Base-by-base conservation (phyloP, 1,140 invertebrate genomes). In the Orchestia grillus region DNA sequence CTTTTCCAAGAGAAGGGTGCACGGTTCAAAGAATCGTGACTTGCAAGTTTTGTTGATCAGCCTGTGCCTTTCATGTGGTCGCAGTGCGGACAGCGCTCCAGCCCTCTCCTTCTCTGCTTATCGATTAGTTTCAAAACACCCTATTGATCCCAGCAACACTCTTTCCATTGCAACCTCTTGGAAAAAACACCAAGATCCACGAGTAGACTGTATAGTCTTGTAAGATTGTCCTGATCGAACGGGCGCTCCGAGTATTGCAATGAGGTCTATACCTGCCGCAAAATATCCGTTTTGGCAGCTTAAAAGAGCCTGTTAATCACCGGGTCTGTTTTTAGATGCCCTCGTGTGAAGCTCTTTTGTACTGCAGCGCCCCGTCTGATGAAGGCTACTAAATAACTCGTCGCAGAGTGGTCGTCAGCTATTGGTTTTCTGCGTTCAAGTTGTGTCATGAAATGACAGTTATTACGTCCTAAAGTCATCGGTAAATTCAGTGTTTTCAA, bases 1-100 rank as follows among this genome's bases (percentile, higher is more conserved):
- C 62, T 77, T 77, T 77, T 77, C 62, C 62, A 77, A 77, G 62
- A 77, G 62, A 77, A 77, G 62, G 62, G 28, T 77, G 62, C 62
- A 77, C 62, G 62, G 62, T 77, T 77, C 62, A 77, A 77, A 77
- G 62, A 77, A 77, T 77, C 62, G 62, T 77, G 62, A 77, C 62
- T 77, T 77, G 62, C 62, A 77, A 77, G 62, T 77, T 77, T 77
- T 77, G 62, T 77, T 77, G 62, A 77, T 77, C 62, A 77, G 62
- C 62, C 62, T 23, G 62, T 77, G 62, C 62, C 62, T 77, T 77
- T 77, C 62, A 77, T 77, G 62, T 23, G 62, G 62, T 77, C 11
- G 62, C 62, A 77, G 62, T 77, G 62, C 62, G 62, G 62, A 77
- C 62, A 77, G 62, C 62, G 62, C 62, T 3, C 62, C 62, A 28